Evolutionary conservation across 2,888 invertebrate genomes (phyloP), one percentile per base, ranked within the genome.

Genomic region (Branchipolynoe longqiensis): DNA sequence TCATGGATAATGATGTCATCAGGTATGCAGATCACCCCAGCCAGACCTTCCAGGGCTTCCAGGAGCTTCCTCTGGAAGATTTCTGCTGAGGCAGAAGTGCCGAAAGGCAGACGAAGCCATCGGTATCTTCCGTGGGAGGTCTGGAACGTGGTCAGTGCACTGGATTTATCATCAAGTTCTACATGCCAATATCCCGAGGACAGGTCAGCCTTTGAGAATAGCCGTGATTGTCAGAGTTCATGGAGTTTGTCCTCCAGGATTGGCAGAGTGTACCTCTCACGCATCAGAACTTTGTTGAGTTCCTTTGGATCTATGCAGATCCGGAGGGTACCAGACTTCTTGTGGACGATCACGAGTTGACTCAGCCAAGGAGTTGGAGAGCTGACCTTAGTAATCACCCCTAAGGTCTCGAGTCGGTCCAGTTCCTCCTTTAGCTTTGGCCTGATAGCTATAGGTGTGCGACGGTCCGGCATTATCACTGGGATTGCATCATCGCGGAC

Each of bases 1-100:
- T 87, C 89, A 85, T 82, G 83, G 33, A 88, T 86, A n/a, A 88
- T 38, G 31, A 88, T 85, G 38, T 88, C 88, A 85, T 87, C 89
- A 22, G 87, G 82, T 14, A 88, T 83, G 25, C 87, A 86, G 14
- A 85, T 64, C 12, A 88, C 88, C 31, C 88, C 87, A 54, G 33
- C 22, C 0, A n/a, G n/a, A n/a, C n/a, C n/a, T n/a, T n/a, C n/a
- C n/a, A n/a, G n/a, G n/a, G n/a, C n/a, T n/a, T n/a, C n/a, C n/a
- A n/a, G n/a, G n/a, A n/a, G n/a, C n/a, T n/a, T n/a, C n/a, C n/a
- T n/a, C n/a, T n/a, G n/a, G n/a, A n/a, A n/a, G n/a, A n/a, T n/a
- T n/a, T n/a, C n/a, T n/a, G n/a, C n/a, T n/a, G n/a, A n/a, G n/a
- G n/a, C n/a, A n/a, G n/a, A n/a, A n/a, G n/a, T n/a, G n/a, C n/a